phyloP scores from a whole-genome alignment of 2,113 vertebrate genomes.

The Corythaeola cristata region DNA sequence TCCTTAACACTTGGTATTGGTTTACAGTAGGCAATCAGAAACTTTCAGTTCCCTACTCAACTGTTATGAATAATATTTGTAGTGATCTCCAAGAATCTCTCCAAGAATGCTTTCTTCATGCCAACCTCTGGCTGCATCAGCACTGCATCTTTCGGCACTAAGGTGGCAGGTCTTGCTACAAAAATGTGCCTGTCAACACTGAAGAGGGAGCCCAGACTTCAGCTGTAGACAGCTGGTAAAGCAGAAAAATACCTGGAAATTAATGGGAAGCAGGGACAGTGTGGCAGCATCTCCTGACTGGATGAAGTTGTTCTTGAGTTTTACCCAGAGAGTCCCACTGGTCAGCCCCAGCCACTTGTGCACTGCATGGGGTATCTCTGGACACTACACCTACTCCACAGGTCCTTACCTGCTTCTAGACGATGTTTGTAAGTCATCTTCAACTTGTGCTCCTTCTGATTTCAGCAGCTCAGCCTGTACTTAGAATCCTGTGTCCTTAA shows the following conservation, averaged over 20 bases:
- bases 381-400: not conserved
- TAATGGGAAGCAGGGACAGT: not conserved
- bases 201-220: not conserved
- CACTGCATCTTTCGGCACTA: not conserved
- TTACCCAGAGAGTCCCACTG: not conserved
- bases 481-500: not conserved
- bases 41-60: not conserved
- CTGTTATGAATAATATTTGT: not conserved
- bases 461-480: not conserved
- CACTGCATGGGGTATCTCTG: rapidly evolving
- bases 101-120: not conserved
- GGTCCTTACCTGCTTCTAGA: not conserved
- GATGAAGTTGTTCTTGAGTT: not conserved
- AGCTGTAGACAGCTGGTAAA: not conserved
- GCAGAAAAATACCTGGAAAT: not conserved
- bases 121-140: not conserved
- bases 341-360: not conserved
- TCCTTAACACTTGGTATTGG: not conserved
- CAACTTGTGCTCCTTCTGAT: not conserved
- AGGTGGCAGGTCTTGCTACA: not conserved
- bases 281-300: not conserved
- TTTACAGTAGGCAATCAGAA: not conserved
- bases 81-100: not conserved
- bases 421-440: not conserved
- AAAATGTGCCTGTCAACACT: not conserved